Evolutionary conservation across 2,113 vertebrate genomes (phyloP).

Genomic region (Astur gentilis): DNA sequence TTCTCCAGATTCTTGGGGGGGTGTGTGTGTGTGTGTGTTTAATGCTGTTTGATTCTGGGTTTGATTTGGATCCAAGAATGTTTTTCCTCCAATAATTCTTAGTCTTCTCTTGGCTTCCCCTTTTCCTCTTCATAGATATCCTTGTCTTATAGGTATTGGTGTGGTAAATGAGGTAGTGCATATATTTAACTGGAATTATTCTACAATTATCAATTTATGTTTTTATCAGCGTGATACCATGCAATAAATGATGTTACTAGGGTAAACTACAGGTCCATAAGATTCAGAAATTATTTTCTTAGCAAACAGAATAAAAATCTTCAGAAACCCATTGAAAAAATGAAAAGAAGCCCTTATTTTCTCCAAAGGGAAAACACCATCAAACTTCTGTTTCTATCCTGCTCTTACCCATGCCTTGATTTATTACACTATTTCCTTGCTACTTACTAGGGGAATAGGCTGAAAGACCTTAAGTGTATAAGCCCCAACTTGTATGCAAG

Average conservation of each 20-base stretch:
- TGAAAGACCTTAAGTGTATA: neutral
- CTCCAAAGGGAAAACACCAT: neutral
- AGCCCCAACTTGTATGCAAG: rapidly evolving
- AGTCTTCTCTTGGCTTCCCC: neutral
- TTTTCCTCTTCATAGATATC: neutral
- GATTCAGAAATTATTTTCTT: neutral
- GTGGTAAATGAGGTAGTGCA: neutral
- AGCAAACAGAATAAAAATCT: neutral
- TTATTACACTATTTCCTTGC: neutral
- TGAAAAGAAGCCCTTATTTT: neutral
- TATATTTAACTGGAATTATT: neutral
- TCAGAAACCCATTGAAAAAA: neutral
- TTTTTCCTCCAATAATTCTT: neutral
- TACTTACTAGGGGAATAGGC: neutral
- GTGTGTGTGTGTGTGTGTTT: neutral
- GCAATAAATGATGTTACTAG: neutral
- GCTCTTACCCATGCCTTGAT: neutral
- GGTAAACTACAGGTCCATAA: neutral
- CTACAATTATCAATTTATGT: neutral
- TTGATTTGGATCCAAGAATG: neutral
- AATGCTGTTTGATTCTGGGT: neutral
- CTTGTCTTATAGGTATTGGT: neutral
- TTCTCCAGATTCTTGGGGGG: neutral
- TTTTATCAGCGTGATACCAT: neutral
- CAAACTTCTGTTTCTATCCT: neutral